Evolutionary conservation across 2,113 vertebrate genomes (phyloP).

Genomic region (Xiphophorus couchianus): DNA sequence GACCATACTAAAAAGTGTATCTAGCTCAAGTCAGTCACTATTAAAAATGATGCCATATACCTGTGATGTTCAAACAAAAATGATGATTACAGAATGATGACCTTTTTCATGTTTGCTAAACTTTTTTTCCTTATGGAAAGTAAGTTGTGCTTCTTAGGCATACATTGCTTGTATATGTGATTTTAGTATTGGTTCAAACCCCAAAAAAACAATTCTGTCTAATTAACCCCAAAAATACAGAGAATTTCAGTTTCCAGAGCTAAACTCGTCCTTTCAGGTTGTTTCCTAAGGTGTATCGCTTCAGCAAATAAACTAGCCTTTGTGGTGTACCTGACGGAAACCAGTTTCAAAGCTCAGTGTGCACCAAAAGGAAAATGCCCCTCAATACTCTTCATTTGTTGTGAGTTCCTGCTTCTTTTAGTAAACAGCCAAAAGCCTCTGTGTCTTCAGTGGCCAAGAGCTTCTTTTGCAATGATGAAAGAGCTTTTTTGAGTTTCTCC

Average conservation of each 20-base stretch:
- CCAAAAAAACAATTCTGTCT: slow-evolving; percentile 46
- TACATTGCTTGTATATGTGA: slow-evolving; percentile 13
- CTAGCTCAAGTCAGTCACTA: not conserved
- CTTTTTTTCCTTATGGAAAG: not conserved
- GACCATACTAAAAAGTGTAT: not conserved
- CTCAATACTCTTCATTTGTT: slow-evolving; percentile 43
- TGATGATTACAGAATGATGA: not conserved
- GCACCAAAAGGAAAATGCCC: slow-evolving; percentile 43
- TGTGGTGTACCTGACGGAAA: slow-evolving; percentile 58
- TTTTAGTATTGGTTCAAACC: slow-evolving; percentile 18
- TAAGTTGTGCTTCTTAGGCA: not conserved
- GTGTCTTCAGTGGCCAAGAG: slow-evolving; percentile 44
- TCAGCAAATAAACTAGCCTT: slow-evolving; percentile 38
- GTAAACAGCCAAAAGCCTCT: slow-evolving; percentile 57
- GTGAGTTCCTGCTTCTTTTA: slow-evolving; percentile 45
- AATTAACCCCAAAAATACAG: slow-evolving; percentile 42
- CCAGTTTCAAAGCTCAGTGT: slow-evolving; percentile 53
- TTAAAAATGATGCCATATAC: not conserved
- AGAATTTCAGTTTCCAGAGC: slow-evolving; percentile 21
- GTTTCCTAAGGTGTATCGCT: slow-evolving; percentile 27
- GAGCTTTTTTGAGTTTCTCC: slow-evolving; percentile 38
- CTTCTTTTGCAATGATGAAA: slow-evolving; percentile 58
- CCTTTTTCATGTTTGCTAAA: not conserved
- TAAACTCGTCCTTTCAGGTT: slow-evolving; percentile 32
- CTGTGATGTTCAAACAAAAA: not conserved